Evolutionary conservation across 2,888 invertebrate species (phyloP).

Genomic region (Tromatobia lineatoria): DNA sequence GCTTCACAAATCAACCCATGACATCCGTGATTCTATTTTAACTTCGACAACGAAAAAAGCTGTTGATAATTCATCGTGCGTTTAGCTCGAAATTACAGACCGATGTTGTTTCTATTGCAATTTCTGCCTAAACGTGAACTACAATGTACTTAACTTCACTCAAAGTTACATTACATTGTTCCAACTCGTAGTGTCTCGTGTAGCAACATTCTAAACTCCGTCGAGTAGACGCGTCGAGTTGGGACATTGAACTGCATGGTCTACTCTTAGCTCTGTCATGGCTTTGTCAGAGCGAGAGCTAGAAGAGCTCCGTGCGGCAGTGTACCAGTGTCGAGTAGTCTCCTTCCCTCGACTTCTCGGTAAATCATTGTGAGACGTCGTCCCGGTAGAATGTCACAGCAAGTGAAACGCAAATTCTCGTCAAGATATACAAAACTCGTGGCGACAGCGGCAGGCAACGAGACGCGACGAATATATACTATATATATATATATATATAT

Average conservation of each 20-base stretch:
- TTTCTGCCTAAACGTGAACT: not conserved
- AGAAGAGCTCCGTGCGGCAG: not conserved
- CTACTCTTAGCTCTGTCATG: constrained; percentile 53
- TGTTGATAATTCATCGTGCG: not conserved
- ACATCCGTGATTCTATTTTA: no score
- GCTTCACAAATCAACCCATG: not conserved
- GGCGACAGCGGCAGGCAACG: not conserved
- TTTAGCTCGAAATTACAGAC: not conserved
- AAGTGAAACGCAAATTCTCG: constrained; percentile 41
- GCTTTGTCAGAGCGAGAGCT: constrained; percentile 23
- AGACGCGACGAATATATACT: not conserved
- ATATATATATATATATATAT: not conserved
- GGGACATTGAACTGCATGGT: constrained; percentile 49
- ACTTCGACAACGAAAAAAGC: not conserved
- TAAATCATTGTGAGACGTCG: constrained; percentile 47
- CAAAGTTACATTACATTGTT: not conserved
- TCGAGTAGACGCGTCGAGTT: constrained; percentile 4
- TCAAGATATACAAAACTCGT: constrained; percentile 28
- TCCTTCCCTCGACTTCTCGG: constrained; percentile 21
- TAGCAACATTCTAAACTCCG: constrained; percentile 18
- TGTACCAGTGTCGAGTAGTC: not conserved
- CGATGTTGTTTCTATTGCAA: not conserved
- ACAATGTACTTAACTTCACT: constrained; percentile 6
- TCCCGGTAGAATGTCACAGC: constrained; percentile 41
- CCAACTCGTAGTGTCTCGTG: not conserved